These are phyloP conservation scores for Oreotrochilus melanogaster DNA, from an alignment of 2,113 vertebrate genomes.

Conservation along the genomic window DNA sequence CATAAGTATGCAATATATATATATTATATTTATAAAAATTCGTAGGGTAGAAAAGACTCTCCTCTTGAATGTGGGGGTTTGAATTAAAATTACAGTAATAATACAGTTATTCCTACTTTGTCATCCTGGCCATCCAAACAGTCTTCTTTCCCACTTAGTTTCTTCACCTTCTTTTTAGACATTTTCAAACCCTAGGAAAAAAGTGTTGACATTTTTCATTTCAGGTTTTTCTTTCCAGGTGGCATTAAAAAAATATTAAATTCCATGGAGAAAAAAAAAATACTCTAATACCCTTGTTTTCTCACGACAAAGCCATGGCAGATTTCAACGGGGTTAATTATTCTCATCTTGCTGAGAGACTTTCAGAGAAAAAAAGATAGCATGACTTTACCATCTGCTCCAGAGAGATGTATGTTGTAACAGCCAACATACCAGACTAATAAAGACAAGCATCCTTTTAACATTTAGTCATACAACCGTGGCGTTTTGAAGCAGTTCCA, in stretches of 20 bases:
- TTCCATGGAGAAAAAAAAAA: neutral
- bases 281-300: neutral
- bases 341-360: neutral
- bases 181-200: constrained; percentile 36
- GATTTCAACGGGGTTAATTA: neutral
- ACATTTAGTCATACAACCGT: fast-evolving
- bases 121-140: constrained; percentile 4
- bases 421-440: neutral
- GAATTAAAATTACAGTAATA: neutral
- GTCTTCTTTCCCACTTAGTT: constrained; percentile 1
- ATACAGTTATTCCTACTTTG: constrained; percentile 44
- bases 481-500: neutral
- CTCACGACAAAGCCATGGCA: neutral
- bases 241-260: neutral
- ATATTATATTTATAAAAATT: neutral
- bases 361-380: neutral
- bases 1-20: too few relatives aligned
- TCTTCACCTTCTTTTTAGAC: constrained; percentile 63
- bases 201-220: neutral
- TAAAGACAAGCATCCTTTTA: neutral
- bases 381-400: neutral
- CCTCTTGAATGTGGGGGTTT: neutral
- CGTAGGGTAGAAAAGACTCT: neutral
- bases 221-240: neutral
- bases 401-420: too few relatives aligned